A percentile compares a stretch with the other conserved stretches of the same genome.
phyloP scores from a whole-genome alignment of 1,140 invertebrate species.

The Drosophila pachea region DNA sequence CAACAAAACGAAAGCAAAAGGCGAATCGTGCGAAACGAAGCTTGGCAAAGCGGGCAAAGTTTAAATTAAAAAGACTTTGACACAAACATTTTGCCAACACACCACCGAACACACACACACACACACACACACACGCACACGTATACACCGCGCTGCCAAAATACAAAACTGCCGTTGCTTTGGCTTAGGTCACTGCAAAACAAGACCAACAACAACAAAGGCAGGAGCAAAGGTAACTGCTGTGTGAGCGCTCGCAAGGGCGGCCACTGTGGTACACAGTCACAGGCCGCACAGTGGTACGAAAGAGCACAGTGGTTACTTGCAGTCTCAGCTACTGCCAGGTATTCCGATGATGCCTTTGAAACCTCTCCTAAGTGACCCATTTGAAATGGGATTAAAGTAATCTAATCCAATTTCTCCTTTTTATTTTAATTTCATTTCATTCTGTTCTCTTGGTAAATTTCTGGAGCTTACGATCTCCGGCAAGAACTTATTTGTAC shows the following conservation, averaged over 20 bases:
- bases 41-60: constrained; percentile 45
- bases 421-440: no score
- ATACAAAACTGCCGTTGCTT: constrained; percentile 23
- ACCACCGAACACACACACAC: constrained; percentile 21
- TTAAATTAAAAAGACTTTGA: constrained; percentile 74
- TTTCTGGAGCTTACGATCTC: no score
- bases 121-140: constrained; percentile 16
- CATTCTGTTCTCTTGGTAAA: no score
- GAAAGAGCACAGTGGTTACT: constrained; percentile 2
- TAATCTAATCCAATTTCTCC: no score
- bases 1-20: constrained; percentile 42
- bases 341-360: no score
- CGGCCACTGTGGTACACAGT: not conserved
- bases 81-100: constrained; percentile 62
- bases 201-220: not conserved
- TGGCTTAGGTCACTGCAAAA: constrained; percentile 36
- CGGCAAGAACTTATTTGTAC: no score
- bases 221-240: not conserved
- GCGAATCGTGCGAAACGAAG: constrained; percentile 52
- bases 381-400: no score
- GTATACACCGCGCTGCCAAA: no score
- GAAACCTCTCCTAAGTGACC: no score
- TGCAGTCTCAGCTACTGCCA: no score
- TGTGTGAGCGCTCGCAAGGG: not conserved
- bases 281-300: constrained; percentile 14